These are phyloP conservation scores for Porites australiensis DNA, from an alignment of 64 coral and sea anemone species.

Conservation along the genomic window DNA sequence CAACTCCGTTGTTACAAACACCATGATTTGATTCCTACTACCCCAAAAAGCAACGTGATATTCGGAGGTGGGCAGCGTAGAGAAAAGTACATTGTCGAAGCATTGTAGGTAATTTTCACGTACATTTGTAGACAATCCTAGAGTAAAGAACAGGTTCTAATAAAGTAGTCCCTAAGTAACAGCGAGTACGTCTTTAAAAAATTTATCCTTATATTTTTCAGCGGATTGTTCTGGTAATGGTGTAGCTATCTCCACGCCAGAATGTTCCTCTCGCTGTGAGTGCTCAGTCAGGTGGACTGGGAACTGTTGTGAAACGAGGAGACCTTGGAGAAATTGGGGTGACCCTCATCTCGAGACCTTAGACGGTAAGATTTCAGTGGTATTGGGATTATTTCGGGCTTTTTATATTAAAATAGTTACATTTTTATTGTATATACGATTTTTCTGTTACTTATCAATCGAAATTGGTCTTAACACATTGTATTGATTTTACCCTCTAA, in stretches of 20 bases:
- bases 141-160: no score
- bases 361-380: constrained; percentile 59
- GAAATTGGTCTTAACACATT: neutral
- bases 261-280: constrained; percentile 5
- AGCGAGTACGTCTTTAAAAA: neutral
- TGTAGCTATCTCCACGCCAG: neutral
- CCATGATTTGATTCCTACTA: neutral
- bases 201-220: neutral
- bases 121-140: neutral
- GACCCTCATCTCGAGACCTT: constrained; percentile 81
- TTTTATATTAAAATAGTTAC: neutral
- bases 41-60: neutral
- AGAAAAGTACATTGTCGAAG: neutral
- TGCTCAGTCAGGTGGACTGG: constrained; percentile 67
- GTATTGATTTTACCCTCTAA: neutral
- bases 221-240: constrained; percentile 62
- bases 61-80: neutral
- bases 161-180: neutral
- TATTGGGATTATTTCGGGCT: neutral
- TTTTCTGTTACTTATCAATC: neutral
- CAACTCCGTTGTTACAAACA: neutral
- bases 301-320: constrained; percentile 46
- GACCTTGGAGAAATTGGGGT: constrained; percentile 28
- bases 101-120: neutral
- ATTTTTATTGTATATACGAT: neutral